Conservation (phyloP, 2,113 vertebrate species). For the Dendrocopos noguchii region DNA sequence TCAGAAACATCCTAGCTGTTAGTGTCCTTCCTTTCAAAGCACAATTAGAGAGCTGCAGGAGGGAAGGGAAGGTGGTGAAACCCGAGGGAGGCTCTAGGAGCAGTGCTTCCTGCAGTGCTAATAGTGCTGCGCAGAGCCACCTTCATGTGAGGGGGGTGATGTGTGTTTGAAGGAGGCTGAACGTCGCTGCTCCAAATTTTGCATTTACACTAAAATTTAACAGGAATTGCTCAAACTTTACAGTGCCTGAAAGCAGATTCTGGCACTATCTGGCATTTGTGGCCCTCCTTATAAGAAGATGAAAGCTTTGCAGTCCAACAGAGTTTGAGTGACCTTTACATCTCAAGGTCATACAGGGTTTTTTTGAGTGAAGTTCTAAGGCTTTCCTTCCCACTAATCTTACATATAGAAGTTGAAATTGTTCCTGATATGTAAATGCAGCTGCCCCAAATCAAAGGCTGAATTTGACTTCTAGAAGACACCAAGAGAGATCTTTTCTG, state of each 20-base stretch:
- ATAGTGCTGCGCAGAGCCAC: not conserved
- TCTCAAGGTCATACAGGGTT: not conserved
- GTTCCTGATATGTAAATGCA: constrained; percentile 7
- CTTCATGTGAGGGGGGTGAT: not conserved
- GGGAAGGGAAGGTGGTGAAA: not conserved
- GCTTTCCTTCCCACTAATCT: not conserved
- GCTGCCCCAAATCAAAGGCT: not conserved
- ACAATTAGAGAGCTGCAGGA: not conserved
- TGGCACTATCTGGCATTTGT: not conserved
- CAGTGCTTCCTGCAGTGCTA: not conserved
- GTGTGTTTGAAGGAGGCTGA: not conserved
- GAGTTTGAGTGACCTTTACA: not conserved
- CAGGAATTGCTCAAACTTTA: not conserved
- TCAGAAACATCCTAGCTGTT: not conserved
- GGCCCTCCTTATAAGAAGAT: not conserved
- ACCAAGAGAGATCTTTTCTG: not conserved
- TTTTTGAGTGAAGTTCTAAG: constrained; percentile 1
- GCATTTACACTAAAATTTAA: not conserved
- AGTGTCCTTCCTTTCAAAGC: not conserved
- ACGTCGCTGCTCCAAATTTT: not conserved
- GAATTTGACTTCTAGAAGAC: not conserved
- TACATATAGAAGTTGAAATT: not conserved
- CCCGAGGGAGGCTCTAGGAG: not conserved
- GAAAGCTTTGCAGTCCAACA: constrained; percentile 9
- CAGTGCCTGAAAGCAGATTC: not conserved